Evolutionary conservation across 2,888 invertebrate species (phyloP).

Genomic region (Agriopis marginaria): DNA sequence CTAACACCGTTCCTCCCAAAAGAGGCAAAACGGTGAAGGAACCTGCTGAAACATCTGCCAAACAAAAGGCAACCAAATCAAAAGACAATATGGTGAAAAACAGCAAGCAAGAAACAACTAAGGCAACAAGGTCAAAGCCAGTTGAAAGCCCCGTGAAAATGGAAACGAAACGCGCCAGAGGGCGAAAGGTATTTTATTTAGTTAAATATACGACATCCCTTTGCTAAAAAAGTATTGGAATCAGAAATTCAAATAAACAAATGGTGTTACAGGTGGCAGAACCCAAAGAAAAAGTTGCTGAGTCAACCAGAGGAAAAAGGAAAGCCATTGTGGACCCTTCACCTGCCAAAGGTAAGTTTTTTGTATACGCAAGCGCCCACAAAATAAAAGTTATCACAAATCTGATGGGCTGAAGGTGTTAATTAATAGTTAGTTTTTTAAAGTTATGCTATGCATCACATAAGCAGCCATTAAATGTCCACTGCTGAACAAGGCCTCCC

Average conservation of each 20-base stretch:
- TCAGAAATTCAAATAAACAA: background rate
- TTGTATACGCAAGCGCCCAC: background rate
- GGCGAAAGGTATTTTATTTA: conserved; percentile 16
- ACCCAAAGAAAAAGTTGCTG: conserved; percentile 37
- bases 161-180: conserved; percentile 15
- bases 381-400: too few species aligned
- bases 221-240: background rate
- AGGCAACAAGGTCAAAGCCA: conserved; percentile 9
- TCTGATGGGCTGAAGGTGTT: too few species aligned
- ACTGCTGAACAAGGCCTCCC: too few species aligned
- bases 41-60: conserved; percentile 23
- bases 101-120: conserved; percentile 10
- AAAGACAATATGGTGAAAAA: conserved; percentile 11
- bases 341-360: conserved; percentile 48
- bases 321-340: conserved; percentile 47
- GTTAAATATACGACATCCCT: too few species aligned
- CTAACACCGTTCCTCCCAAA: conserved; percentile 42
- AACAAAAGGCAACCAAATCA: background rate
- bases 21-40: conserved; percentile 37
- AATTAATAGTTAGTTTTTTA: too few species aligned
- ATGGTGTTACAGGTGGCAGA: conserved; percentile 40
- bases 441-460: too few species aligned
- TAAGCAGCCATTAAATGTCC: too few species aligned
- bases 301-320: conserved; percentile 51
- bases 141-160: conserved; percentile 7